phyloP scores from a whole-genome alignment of 2,113 vertebrate genomes.

The Colius striatus region DNA sequence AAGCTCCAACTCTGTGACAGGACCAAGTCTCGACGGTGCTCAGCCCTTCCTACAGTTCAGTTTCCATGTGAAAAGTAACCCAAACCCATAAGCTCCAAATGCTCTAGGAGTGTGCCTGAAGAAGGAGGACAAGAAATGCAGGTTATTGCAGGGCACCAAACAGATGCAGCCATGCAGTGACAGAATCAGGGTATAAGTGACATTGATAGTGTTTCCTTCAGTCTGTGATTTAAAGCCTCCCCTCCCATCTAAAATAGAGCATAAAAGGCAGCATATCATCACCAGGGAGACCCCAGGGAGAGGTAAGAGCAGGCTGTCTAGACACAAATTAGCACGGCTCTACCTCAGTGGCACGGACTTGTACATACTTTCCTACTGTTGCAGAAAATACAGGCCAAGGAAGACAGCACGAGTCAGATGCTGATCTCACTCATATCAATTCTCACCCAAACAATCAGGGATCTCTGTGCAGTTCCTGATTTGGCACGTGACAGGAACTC shows the following conservation, averaged over 20 bases:
- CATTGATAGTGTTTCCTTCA: background rate
- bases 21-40: background rate
- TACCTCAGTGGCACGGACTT: background rate
- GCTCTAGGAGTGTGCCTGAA: background rate
- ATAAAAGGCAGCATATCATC: background rate
- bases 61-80: background rate
- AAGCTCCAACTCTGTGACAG: background rate
- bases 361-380: accelerated
- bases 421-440: background rate
- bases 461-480: background rate
- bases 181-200: background rate
- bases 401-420: background rate
- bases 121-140: background rate
- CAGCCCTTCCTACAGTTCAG: background rate
- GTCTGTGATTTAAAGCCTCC: background rate
- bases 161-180: background rate
- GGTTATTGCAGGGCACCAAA: background rate
- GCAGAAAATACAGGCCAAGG: background rate
- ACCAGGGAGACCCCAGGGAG: background rate
- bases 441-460: background rate
- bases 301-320: background rate
- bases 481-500: accelerated
- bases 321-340: background rate
- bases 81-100: background rate
- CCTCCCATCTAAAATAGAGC: background rate